Percentiles rank a stretch among this genome's conserved stretches.
Conservation (phyloP, 1,140 invertebrate genomes). For the Drosophila guanche region DNA sequence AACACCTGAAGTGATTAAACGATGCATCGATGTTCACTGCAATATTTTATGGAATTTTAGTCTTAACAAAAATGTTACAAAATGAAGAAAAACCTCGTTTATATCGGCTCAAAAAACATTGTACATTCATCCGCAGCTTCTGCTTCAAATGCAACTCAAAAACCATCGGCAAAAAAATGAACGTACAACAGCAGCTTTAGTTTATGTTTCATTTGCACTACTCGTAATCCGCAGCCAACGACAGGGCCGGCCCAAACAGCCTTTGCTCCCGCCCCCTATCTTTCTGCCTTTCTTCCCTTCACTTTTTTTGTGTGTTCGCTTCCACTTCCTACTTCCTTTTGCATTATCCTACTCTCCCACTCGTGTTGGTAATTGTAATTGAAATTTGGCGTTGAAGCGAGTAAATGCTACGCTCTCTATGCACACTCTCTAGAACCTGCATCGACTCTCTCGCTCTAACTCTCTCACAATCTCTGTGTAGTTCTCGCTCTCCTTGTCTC, state of each 20-base stretch:
- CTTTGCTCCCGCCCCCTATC: neutral
- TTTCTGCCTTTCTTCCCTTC: neutral
- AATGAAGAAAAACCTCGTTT: no score
- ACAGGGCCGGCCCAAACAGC: neutral
- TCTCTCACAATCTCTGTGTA: neutral
- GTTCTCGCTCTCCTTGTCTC: neutral
- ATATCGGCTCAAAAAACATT: no score
- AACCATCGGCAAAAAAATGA: neutral
- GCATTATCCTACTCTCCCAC: slow-evolving; percentile 14
- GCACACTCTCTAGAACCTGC: slow-evolving; percentile 4
- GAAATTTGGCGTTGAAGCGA: slow-evolving; percentile 83
- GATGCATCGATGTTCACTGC: no score
- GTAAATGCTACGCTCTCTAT: slow-evolving; percentile 58
- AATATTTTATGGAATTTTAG: no score
- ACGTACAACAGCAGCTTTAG: neutral
- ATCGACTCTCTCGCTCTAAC: neutral
- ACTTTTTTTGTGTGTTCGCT: slow-evolving; percentile 6
- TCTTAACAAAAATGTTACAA: no score
- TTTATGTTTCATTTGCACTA: slow-evolving; percentile 35
- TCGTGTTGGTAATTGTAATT: slow-evolving; percentile 78
- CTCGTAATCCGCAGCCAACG: slow-evolving; percentile 2
- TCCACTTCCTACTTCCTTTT: slow-evolving; percentile 23
- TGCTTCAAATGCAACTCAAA: no score
- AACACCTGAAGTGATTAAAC: no score
- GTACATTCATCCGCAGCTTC: no score